Evolutionary conservation across 1,140 invertebrate species (phyloP).

Genomic region (Zaprionus tsacasi): DNA sequence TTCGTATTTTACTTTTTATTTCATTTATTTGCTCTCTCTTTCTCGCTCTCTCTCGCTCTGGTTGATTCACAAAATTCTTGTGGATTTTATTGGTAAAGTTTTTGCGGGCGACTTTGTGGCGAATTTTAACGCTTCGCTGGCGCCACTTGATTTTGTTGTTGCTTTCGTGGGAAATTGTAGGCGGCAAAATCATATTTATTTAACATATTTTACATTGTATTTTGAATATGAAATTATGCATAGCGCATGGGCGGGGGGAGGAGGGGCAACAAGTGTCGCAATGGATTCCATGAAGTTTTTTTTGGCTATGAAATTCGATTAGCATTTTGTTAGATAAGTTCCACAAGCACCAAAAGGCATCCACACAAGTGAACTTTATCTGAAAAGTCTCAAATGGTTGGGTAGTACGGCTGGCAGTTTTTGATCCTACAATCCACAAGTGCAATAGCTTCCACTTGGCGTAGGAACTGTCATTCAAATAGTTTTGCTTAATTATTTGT

Average conservation of each 20-base stretch:
- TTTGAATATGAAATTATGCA: constrained; percentile 37
- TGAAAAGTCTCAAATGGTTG: background rate
- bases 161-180: constrained; percentile 14
- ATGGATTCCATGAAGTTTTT: background rate
- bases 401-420: no score
- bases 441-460: constrained; percentile 1
- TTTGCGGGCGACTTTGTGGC: constrained; percentile 60
- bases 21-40: background rate
- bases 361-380: background rate
- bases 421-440: background rate
- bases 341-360: background rate
- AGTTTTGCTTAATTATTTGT: background rate
- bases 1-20: constrained; percentile 34
- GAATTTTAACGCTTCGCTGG: constrained; percentile 58
- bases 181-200: constrained; percentile 37
- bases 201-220: constrained; percentile 16
- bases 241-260: background rate
- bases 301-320: background rate
- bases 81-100: constrained; percentile 78
- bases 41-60: no score
- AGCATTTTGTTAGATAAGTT: background rate
- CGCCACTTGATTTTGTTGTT: constrained; percentile 22
- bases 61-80: constrained; percentile 57
- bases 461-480: background rate
- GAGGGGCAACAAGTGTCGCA: constrained; percentile 32